Evolutionary conservation across 2,888 invertebrate species (phyloP), one percentile per base, ranked within the genome.

Genomic region (Tachina fera): DNA sequence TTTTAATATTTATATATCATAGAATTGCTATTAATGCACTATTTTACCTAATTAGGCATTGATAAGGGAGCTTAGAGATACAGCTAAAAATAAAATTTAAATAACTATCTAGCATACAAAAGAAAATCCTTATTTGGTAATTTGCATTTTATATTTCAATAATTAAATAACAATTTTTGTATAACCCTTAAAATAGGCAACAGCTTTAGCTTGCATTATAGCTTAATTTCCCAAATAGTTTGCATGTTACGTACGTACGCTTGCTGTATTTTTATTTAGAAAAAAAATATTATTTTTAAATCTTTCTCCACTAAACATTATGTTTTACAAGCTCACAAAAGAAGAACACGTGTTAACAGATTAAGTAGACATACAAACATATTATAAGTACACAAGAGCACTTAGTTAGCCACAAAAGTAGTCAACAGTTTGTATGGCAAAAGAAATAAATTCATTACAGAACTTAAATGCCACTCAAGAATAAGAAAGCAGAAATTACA

Each of bases 341-440:
- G n/a, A 43, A 61, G 68, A 77, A 68, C 77, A 49, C 45, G n/a
- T 68, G 77, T 77, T 68, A 49, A 60, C 16, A 49, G 60, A 60
- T 77, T 68, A 68, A 22, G 51, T 14, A 14, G 13, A 47, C 13
- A 47, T 31, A 4, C 22, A 22, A 22, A 22, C 31, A 31, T 11
- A 47, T 13, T 47, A 41, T 47, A 77, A 47, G 16, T 22, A 9
- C 16, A 58, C 14, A 41, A 11, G 19, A 68, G 53, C 67, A 68
- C 31, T 75, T 75, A 41, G 63, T 68, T 63, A 53, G 41, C 63
- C 70, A 39, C 45, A 68, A 82, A 82, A 65, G 43, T 56, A 77
- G 76, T 47, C 75, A 82, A 63, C 82, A 82, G 61, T 71, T 76
- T 75, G 43, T 53, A 43, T 51, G 47, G 31, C 11, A 49, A 22